Percentiles rank a stretch among this genome's conserved stretches.
Evolutionary conservation across 2,888 invertebrate species (phyloP).

Genomic region (Bugulina stolonifera): DNA sequence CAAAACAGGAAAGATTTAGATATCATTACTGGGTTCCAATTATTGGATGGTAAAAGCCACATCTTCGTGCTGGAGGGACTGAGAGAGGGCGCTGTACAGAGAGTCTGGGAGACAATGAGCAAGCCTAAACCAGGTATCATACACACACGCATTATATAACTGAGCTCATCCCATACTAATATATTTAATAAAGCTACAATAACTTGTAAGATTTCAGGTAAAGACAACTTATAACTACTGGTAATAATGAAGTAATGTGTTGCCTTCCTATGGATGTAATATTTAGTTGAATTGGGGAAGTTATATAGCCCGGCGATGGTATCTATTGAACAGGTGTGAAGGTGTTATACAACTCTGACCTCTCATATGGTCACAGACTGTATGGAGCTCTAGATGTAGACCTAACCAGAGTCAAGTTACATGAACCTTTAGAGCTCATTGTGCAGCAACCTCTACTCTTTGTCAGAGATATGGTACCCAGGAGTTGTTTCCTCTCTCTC

Average conservation of each 20-base stretch:
- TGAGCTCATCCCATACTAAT: no score
- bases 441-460: slow-evolving; percentile 49
- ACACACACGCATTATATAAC: no score
- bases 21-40: slow-evolving; percentile 51
- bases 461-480: slow-evolving; percentile 51
- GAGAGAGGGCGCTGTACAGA: slow-evolving; percentile 38
- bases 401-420: slow-evolving; percentile 47
- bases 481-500: slow-evolving; percentile 48
- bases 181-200: no score
- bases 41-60: slow-evolving; percentile 46
- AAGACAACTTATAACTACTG: no score
- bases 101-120: slow-evolving; percentile 42
- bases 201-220: no score
- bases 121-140: slow-evolving; percentile 31
- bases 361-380: slow-evolving; percentile 45
- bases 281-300: no score
- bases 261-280: no score
- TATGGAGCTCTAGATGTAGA: slow-evolving; percentile 51
- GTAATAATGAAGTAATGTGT: no score
- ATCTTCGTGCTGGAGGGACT: slow-evolving; percentile 51
- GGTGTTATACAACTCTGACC: slow-evolving; percentile 49
- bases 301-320: no score
- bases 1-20: slow-evolving; percentile 42
- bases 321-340: slow-evolving; percentile 43
- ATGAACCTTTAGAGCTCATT: slow-evolving; percentile 46